Evolutionary conservation across 2,888 invertebrate species (phyloP), one percentile per base, ranked within the genome.

Genomic region (Caenorhabditis zanzibari): DNA sequence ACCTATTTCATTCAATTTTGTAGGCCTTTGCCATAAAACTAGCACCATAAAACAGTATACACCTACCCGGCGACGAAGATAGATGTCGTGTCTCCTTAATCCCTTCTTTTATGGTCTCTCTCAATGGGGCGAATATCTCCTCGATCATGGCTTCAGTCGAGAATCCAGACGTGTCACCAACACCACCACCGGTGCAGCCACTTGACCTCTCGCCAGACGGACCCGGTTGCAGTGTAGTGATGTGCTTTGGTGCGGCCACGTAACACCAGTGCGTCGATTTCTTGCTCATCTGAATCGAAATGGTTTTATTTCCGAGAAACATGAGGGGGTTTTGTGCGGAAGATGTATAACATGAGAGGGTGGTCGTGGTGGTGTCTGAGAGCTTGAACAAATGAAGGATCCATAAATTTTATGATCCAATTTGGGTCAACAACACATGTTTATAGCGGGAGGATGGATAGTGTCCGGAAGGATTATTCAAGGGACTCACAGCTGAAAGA

Each of bases 401-500:
- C n/a, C 75, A 81, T 82, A 82, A 76, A 76, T 47, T 82, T 82
- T 82, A 82, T 76, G 61, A 72, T 66, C 76, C 76, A 75, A 75
- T 81, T 81, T 75, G 71, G 81, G 75, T 71, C 81, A 81, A 75
- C 75, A 81, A 81, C 81, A 81, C 75, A 75, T 81, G 81, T 81
- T 81, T 81, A 81, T 81, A 71, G 63, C 64, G 47, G 56, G 64
- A 54, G 54, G 68, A 28, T 56, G 75, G 71, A 22, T 52, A 35
- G 10, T 14, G 41, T 44, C 16, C 38, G 1, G 61, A 41, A 26
- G 68, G 76, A 59, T 76, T 59, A 59, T n/a, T 0, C 12, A 49
- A 52, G 19, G 28, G n/a, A n/a, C n/a, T 24, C 24, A 75, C 66
- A 32, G 47, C 28, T 12, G 49, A n/a, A 52, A 26, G 35, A 10